These are phyloP conservation scores for Phyllotreta cruciferae DNA, from an alignment of 2,888 invertebrate species.

Conservation along the genomic window DNA sequence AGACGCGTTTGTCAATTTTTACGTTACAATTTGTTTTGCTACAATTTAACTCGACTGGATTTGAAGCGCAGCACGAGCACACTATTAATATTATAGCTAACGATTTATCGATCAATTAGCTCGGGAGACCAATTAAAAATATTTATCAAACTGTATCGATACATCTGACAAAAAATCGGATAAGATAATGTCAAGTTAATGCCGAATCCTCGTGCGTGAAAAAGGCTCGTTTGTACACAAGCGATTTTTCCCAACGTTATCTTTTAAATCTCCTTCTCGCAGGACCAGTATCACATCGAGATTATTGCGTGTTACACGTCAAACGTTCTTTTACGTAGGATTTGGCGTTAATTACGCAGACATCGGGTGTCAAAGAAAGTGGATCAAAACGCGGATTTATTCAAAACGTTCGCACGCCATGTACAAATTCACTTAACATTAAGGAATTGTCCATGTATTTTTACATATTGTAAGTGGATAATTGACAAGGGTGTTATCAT, in stretches of 20 bases:
- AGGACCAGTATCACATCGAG: slow-evolving; percentile 21
- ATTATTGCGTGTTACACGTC: slow-evolving; percentile 26
- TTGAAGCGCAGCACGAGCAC: too few relatives aligned
- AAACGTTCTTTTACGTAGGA: slow-evolving; percentile 14
- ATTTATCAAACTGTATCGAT: slow-evolving; percentile 24
- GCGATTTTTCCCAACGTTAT: slow-evolving; percentile 24
- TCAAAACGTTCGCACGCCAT: too few relatives aligned
- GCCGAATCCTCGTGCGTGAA: slow-evolving; percentile 23
- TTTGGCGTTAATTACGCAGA: slow-evolving; percentile 23
- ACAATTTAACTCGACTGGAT: too few relatives aligned
- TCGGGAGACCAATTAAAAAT: slow-evolving; percentile 24
- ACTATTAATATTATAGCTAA: too few relatives aligned
- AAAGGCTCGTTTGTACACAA: slow-evolving; percentile 24
- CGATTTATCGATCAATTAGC: slow-evolving; percentile 3
- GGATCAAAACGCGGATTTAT: background rate
- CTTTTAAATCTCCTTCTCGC: slow-evolving; percentile 30
- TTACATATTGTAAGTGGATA: background rate
- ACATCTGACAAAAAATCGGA: slow-evolving; percentile 20
- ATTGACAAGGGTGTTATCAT: slow-evolving; percentile 4
- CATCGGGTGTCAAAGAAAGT: background rate
- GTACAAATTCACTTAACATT: background rate
- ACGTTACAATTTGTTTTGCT: too few relatives aligned
- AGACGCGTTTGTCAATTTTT: too few relatives aligned
- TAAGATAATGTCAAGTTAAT: slow-evolving; percentile 29
- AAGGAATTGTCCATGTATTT: background rate